Percentiles rank a stretch among this genome's conserved stretches.
Evolutionary conservation across 1,140 invertebrate species (phyloP).

Genomic region (Hypothenemus hampei): DNA sequence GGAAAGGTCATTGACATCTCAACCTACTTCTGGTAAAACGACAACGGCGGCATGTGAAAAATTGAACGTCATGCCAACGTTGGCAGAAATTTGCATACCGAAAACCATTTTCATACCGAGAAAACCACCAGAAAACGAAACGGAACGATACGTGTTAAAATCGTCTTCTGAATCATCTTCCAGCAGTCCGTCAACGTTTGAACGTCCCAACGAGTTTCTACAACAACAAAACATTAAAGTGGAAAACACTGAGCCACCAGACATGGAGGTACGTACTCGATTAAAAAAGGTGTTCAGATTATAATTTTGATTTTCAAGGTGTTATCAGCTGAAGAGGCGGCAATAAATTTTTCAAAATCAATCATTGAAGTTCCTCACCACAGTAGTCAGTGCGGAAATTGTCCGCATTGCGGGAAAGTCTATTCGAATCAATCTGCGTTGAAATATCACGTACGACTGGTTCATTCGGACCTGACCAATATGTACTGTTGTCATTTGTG

Average conservation of each 20-base stretch:
- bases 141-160: conserved; percentile 29
- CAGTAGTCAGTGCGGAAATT: conserved; percentile 55
- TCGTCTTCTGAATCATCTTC: conserved; percentile 35
- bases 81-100: conserved; percentile 28
- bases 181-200: conserved; percentile 32
- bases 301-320: conserved; percentile 8
- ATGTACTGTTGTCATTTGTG: conserved; percentile 61
- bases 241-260: conserved; percentile 27
- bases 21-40: conserved; percentile 30
- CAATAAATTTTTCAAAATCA: conserved; percentile 28
- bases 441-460: conserved; percentile 63
- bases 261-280: conserved; percentile 19
- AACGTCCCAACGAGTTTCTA: conserved; percentile 33
- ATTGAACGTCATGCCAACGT: conserved; percentile 20
- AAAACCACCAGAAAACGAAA: conserved; percentile 37
- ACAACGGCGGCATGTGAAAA: conserved; percentile 13
- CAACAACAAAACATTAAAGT: conserved; percentile 36
- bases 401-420: conserved; percentile 59
- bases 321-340: conserved; percentile 25
- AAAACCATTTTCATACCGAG: conserved; percentile 35
- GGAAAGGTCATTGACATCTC: conserved; percentile 40
- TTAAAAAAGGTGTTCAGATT: background rate
- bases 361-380: conserved; percentile 46
- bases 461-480: conserved; percentile 62
- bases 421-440: conserved; percentile 59